Base-by-base conservation (phyloP, 2,888 invertebrate genomes). In the Eilema griseolum region DNA sequence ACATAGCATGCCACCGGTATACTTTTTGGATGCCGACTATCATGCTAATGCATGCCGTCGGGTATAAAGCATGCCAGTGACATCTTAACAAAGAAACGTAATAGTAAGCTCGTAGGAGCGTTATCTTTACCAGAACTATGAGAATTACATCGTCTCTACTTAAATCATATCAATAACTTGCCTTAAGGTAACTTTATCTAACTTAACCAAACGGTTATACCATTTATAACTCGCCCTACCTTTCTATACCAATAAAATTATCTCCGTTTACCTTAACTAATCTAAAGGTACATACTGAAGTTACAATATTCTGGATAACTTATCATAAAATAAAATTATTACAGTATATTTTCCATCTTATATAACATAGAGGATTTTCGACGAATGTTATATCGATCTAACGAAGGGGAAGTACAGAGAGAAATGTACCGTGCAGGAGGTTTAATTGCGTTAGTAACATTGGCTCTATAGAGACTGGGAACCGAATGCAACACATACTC, bases 301-400 rank as follows among this genome's bases (percentile, higher is more conserved):
- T 81, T 82, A 94, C 95, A 95, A 86, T 92, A 95, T 95, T 95
- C 95, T 95, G 95, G 95, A 95, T 95, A 95, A 95, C 95, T 95
- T 95, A 95, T 93, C 74, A 90, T 90, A 91, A 89, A 87, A 78
- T 78, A 78, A 84, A 80, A 80, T 79, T 78, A 83, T 77, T 80
- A 81, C 52, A 66, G 76, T 80, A 80, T 76, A 76, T 75, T 66
- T 77, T 79, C 79, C 66, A 72, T 78, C 60, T 81, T 73, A 78
- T 81, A 75, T 73, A 79, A 81, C 72, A 74, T 74, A 83, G 71
- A 75, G 79, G 71, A 66, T 76, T 74, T 66, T 77, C 66, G 70
- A 75, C 59, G 75, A 76, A 79, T 62, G 33, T 66, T 59, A 83
- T 76, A 68, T 76, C 70, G 75, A 83, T 83, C 82, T 82, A 83